Evolutionary conservation across 2,797 vertebrate species (phyloP).

Genomic region (Lepilemur ruficaudatus): DNA sequence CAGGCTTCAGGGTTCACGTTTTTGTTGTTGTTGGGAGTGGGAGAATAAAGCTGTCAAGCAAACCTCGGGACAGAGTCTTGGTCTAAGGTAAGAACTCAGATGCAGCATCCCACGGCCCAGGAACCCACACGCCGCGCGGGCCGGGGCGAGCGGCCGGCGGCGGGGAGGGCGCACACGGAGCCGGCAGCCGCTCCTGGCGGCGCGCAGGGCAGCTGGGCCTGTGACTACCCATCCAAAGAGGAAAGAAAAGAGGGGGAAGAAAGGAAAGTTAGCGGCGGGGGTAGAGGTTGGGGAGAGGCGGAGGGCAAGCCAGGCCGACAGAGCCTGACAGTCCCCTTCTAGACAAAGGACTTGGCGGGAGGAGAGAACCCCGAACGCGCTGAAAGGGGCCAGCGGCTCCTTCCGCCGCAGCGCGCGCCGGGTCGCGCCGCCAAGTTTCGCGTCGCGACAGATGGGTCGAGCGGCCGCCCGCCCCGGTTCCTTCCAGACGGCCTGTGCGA

Average conservation of each 20-base stretch:
- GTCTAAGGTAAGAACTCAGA: not conserved
- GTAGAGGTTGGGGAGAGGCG: constrained; percentile 44
- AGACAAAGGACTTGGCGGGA: constrained; percentile 74
- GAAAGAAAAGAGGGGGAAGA: constrained; percentile 40
- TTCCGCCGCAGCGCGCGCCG: not conserved
- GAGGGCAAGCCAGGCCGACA: not conserved
- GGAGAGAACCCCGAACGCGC: constrained; percentile 38
- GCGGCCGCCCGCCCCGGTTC: not conserved
- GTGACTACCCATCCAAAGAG: constrained; percentile 66
- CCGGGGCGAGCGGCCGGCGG: not conserved
- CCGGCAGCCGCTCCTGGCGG: not conserved
- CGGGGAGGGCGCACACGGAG: not conserved
- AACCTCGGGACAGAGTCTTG: not conserved
- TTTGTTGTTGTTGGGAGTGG: not conserved
- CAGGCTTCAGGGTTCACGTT: not conserved
- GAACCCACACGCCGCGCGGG: no score
- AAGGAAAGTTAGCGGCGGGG: constrained; percentile 55
- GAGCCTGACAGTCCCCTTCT: constrained; percentile 38
- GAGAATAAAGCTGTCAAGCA: not conserved
- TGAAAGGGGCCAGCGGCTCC: not conserved
- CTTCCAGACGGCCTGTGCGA: not conserved
- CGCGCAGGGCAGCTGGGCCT: constrained; percentile 46
- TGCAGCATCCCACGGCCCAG: accelerated
- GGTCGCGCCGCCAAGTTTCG: not conserved
- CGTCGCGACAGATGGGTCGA: constrained; percentile 27